Evolutionary conservation across 2,797 vertebrate species (phyloP).

Genomic region (Hirundo rustica): DNA sequence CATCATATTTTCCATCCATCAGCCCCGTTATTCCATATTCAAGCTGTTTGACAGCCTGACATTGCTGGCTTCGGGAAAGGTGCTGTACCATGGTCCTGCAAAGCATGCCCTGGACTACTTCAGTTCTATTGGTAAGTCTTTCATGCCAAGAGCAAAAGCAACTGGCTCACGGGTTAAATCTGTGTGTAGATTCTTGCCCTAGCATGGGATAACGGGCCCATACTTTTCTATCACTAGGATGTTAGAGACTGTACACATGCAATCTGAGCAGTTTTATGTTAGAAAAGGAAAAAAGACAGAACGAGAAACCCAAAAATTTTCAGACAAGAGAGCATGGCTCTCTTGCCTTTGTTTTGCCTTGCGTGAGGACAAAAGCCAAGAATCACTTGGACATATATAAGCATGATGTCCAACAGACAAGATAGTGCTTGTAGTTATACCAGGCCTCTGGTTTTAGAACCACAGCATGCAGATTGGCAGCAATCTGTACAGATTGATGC

Average conservation of each 20-base stretch:
- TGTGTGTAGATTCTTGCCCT: not conserved
- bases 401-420: not conserved
- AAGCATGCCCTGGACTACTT: conserved; percentile 52
- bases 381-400: not conserved
- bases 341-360: not conserved
- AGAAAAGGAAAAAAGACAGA: not conserved
- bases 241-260: not conserved
- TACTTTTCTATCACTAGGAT: not conserved
- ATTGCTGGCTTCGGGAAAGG: conserved; percentile 48
- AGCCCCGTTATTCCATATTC: conserved; percentile 62
- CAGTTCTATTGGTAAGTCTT: conserved; percentile 48
- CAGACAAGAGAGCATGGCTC: not conserved
- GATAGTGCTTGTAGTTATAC: not conserved
- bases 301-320: not conserved
- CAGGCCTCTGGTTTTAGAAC: not conserved
- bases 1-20: conserved; percentile 60
- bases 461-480: not conserved
- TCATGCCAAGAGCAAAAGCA: not conserved
- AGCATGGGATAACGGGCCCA: not conserved
- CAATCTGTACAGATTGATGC: not conserved
- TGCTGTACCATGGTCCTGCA: conserved; percentile 43
- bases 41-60: conserved; percentile 61
- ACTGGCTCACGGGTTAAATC: not conserved
- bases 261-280: not conserved
- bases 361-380: not conserved